Conservation (phyloP, 2,888 invertebrate genomes). For the Halocaridina rubra region DNA sequence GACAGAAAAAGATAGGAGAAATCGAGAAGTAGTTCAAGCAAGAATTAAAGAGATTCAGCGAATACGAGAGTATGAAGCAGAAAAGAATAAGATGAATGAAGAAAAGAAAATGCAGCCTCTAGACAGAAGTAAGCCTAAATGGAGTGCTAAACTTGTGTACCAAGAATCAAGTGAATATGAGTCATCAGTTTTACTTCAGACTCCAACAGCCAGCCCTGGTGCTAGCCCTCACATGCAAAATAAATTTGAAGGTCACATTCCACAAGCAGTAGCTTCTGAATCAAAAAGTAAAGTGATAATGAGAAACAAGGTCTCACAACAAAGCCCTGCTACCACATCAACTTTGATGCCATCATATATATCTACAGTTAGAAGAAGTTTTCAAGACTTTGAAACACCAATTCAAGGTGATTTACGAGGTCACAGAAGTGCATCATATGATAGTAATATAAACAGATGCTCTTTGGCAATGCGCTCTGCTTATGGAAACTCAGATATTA, state of each 20-base stretch:
- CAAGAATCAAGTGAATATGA: conserved; percentile 57
- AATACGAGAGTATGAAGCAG: conserved; percentile 35
- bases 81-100: conserved; percentile 37
- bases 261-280: neutral
- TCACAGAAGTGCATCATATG: conserved; percentile 60
- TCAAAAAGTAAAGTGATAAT: conserved; percentile 1
- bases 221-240: conserved; percentile 49
- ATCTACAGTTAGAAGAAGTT: conserved; percentile 41
- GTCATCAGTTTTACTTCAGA: conserved; percentile 40
- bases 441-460: conserved; percentile 58
- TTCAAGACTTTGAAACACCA: conserved; percentile 37
- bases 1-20: conserved; percentile 52
- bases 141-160: conserved; percentile 57
- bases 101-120: conserved; percentile 11
- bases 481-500: neutral
- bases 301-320: conserved; percentile 11
- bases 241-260: conserved; percentile 29
- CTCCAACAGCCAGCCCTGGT: conserved; percentile 44
- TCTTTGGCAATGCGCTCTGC: conserved; percentile 28
- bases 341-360: conserved; percentile 22
- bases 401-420: conserved; percentile 16
- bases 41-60: conserved; percentile 59
- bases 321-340: neutral
- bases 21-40: conserved; percentile 58
- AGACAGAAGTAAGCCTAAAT: conserved; percentile 9